Evolutionary conservation across 2,888 invertebrate species (phyloP), one percentile per base, ranked within the genome.

Genomic region (Sphaeridia pumilis): DNA sequence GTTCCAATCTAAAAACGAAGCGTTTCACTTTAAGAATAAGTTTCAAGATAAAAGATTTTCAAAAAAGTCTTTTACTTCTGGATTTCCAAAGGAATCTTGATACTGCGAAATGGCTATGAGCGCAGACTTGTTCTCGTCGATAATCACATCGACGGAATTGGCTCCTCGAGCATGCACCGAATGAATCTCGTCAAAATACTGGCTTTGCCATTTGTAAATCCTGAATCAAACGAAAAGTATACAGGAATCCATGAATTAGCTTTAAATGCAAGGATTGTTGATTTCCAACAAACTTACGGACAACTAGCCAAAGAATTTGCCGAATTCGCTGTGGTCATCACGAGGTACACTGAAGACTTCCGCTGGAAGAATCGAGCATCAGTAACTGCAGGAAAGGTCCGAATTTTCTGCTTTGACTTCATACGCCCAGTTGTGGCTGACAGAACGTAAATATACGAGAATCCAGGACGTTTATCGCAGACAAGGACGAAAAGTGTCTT

Each of bases 171-270:
- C 59, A 46, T 61, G 60, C 38, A 64, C 49, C 14, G 52, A 49
- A 52, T 64, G 62, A 26, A 63, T 61, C 54, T 62, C 61, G 50
- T 64, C 64, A 58, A 64, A 59, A 43, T 64, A 59, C 0, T 62
- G 58, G 7, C 52, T 56, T 17, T 55, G 52, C 64, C 64, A 64
- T 17, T 57, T 56, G 34, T 52, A 64, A 17, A 64, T 31, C 21
- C 63, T 63, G 36, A 3, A 49, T 34, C n/a, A 36, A 22, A 22
- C 28, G 3, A 3, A 3, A 4, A 49, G 27, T 5, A 44, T n/a
- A 44, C 3, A n/a, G 5, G 12, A 17, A n/a, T n/a, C n/a, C n/a
- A n/a, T n/a, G n/a, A n/a, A n/a, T n/a, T n/a, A n/a, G n/a, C n/a
- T n/a, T n/a, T n/a, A n/a, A n/a, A n/a, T n/a, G n/a, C n/a, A 14